Evolutionary conservation across 2,888 invertebrate species (phyloP).

Genomic region (Tenthredo scrophulariae): DNA sequence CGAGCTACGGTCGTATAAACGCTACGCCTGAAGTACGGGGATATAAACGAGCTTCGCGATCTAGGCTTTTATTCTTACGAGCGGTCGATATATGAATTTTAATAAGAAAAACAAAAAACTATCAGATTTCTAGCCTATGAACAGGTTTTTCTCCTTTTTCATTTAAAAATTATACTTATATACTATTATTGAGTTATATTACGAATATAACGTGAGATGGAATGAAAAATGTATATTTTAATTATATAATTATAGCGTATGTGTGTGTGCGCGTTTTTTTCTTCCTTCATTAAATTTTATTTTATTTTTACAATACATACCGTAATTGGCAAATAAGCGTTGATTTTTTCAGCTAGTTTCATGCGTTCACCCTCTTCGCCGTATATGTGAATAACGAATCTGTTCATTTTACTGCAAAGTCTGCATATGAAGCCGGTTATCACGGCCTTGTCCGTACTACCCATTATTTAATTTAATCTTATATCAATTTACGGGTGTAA

Average conservation of each 20-base stretch:
- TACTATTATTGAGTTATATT: no score
- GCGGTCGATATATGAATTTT: no score
- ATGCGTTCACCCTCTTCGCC: conserved; percentile 89
- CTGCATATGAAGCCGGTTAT: conserved; percentile 92
- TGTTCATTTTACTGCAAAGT: conserved; percentile 92
- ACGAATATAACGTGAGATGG: no score
- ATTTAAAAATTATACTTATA: no score
- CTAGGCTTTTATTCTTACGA: no score
- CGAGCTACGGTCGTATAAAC: no score
- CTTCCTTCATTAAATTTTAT: no score
- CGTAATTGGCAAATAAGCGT: conserved; percentile 89
- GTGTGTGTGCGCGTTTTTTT: no score
- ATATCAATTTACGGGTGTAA: not conserved
- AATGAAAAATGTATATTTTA: no score
- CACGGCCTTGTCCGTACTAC: conserved; percentile 89
- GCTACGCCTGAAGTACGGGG: no score
- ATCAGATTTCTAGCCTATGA: not conserved
- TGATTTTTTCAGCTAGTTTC: conserved; percentile 89
- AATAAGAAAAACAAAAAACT: not conserved
- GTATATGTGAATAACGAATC: conserved; percentile 90
- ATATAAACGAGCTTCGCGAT: no score
- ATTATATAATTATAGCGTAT: not conserved
- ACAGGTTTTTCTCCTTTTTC: not conserved
- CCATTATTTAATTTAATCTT: conserved; percentile 81
- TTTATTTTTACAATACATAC: conserved; percentile 78